These are phyloP conservation scores for Sinodicranocentrus sp. DNA, from an alignment of 2,888 invertebrate genomes.

Conservation along the genomic window DNA sequence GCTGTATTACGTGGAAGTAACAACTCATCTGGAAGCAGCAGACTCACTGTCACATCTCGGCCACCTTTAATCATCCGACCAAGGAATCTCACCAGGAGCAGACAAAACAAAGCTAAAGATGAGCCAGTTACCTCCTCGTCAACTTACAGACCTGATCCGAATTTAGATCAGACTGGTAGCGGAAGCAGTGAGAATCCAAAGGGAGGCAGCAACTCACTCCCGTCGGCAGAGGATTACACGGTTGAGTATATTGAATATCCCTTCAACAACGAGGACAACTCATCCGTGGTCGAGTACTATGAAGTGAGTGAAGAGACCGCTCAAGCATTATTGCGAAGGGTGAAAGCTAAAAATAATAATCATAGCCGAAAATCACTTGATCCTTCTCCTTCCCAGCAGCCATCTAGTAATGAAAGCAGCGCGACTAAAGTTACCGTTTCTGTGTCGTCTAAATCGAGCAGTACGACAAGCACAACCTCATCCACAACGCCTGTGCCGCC, in stretches of 20 bases:
- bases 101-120: conserved; percentile 45
- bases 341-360: conserved; percentile 44
- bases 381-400: conserved; percentile 21
- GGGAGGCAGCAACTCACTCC: conserved; percentile 41
- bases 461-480: conserved; percentile 61
- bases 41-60: conserved; percentile 48
- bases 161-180: conserved; percentile 41
- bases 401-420: conserved; percentile 30
- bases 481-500: conserved; percentile 61
- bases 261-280: conserved; percentile 66
- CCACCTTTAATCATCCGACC: conserved; percentile 64
- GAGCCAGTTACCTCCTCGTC: conserved; percentile 54
- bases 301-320: conserved; percentile 73
- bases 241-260: conserved; percentile 71
- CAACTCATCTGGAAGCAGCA: conserved; percentile 29
- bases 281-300: conserved; percentile 69
- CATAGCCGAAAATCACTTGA: conserved; percentile 5
- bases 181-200: conserved; percentile 55
- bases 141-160: conserved; percentile 59
- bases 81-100: conserved; percentile 43
- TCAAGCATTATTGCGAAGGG: conserved; percentile 62
- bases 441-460: conserved; percentile 72
- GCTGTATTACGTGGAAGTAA: conserved; percentile 43
- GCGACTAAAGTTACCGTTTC: conserved; percentile 75
- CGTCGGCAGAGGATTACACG: conserved; percentile 71